Conservation (phyloP, 1,140 invertebrate genomes). For the Orchesella cincta region DNA sequence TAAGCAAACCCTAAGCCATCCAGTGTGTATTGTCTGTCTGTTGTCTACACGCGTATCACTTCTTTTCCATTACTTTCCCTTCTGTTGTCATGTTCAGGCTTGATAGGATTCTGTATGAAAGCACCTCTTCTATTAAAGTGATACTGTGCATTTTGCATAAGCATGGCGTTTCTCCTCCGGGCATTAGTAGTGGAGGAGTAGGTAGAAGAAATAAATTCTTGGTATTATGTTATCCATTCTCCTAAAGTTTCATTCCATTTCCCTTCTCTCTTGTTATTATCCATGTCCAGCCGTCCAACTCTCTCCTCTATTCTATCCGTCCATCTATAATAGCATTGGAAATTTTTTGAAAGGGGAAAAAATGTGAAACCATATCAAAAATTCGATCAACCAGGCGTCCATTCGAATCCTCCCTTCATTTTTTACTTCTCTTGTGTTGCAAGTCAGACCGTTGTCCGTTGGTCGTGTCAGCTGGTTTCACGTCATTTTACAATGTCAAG, state of each 20-base stretch:
- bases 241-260: not conserved
- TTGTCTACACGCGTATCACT: not conserved
- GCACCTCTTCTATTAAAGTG: not conserved
- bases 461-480: not conserved
- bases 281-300: not conserved
- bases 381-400: conserved; percentile 4
- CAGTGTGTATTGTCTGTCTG: not conserved
- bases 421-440: not conserved
- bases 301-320: not conserved
- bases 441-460: not conserved
- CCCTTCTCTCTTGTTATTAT: not conserved
- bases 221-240: not conserved
- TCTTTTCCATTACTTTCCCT: not conserved
- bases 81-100: not conserved
- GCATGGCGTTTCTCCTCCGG: too few species aligned
- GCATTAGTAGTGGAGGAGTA: too few species aligned
- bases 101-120: not conserved
- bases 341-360: not conserved
- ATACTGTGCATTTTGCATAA: not conserved
- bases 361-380: not conserved
- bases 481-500: conserved; percentile 1
- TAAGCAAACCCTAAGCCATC: not conserved
- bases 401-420: not conserved
- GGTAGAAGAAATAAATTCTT: not conserved
- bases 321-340: not conserved